Base-by-base conservation (phyloP, 2,797 vertebrate species). In the Cryptoblepharus egeriae region DNA sequence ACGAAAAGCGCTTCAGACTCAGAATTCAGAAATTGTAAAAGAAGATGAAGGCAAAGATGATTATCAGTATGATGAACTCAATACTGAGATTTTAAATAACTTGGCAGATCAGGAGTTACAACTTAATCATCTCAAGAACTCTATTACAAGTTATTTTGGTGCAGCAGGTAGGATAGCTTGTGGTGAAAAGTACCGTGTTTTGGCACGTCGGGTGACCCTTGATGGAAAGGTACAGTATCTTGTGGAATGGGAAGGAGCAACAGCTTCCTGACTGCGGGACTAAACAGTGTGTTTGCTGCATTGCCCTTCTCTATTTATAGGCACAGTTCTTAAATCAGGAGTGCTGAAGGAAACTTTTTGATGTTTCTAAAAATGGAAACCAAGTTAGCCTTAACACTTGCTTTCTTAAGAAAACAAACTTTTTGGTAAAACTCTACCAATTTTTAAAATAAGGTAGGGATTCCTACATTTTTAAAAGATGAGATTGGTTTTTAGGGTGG, bases 201-300 rank as follows among this genome's bases (percentile, higher is more conserved):
- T 99, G 93, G 98, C 98, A 91, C 96, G 98, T 71, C 96, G 98
- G 75, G 97, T 99, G 94, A 99, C 98, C 0, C 96, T 98, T 58
- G 98, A 99, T 28, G 98, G 98, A 78, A 99, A 98, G 95, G 98
- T 99, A 94, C 98, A 99, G 97, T 99, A 99, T 92, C 96, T 99
- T 91, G 97, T 99, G 94, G 98, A 99, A 91, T 99, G 98, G 98
- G 98, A 99, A 95, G 98, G 98, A 88, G 98, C 99, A 85, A 99
- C 98, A 86, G 98, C 98, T 68, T 99, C 98, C 80, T 99, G 98
- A 97, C 95, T 94, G 85, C 93, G 93, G 93, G 93, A 94, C 94
- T 94, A 93, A 94, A 95, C 92, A 90, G 93, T 93, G 91, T 93
- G 92, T 93, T 92, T 93, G 93, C 94, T 95, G 94, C 94, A 95